These are phyloP conservation scores for Meiosimyza decipiens DNA, from an alignment of 2,888 invertebrate species.

Conservation along the genomic window DNA sequence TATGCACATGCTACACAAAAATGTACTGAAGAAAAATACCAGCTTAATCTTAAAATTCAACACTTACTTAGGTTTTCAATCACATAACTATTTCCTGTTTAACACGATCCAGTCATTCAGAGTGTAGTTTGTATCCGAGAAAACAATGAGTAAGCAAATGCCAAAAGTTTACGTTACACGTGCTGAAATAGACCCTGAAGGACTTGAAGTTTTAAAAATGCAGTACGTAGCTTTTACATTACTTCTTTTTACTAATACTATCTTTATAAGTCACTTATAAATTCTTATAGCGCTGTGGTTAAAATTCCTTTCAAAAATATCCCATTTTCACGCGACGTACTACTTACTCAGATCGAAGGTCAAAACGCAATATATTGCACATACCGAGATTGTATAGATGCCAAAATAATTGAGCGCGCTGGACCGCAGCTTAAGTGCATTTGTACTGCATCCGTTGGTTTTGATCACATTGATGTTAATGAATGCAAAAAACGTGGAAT, in stretches of 20 bases:
- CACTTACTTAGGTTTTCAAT: too few species aligned
- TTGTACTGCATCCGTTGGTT: conserved; percentile 90
- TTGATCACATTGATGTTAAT: conserved; percentile 76
- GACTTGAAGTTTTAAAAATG: conserved; percentile 70
- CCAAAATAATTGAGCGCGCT: conserved; percentile 79
- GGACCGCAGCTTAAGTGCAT: conserved; percentile 83
- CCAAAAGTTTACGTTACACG: conserved; percentile 73
- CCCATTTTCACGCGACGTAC: conserved; percentile 71
- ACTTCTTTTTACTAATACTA: too few species aligned
- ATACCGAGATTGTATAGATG: conserved; percentile 79
- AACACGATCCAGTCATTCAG: too few species aligned
- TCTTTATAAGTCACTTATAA: neutral
- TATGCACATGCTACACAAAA: too few species aligned
- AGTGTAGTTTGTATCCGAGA: too few species aligned
- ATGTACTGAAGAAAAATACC: too few species aligned
- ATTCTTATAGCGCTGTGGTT: neutral
- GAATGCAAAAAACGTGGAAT: conserved; percentile 81
- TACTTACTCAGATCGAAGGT: conserved; percentile 77
- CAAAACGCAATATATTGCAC: conserved; percentile 83
- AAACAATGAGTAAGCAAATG: conserved; percentile 34
- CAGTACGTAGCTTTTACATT: conserved; percentile 66
- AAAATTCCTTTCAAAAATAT: conserved; percentile 65
- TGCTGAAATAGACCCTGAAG: conserved; percentile 70
- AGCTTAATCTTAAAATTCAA: too few species aligned
- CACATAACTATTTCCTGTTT: too few species aligned